Evolutionary conservation across 2,888 invertebrate species (phyloP).

Genomic region (Metalampra italica): DNA sequence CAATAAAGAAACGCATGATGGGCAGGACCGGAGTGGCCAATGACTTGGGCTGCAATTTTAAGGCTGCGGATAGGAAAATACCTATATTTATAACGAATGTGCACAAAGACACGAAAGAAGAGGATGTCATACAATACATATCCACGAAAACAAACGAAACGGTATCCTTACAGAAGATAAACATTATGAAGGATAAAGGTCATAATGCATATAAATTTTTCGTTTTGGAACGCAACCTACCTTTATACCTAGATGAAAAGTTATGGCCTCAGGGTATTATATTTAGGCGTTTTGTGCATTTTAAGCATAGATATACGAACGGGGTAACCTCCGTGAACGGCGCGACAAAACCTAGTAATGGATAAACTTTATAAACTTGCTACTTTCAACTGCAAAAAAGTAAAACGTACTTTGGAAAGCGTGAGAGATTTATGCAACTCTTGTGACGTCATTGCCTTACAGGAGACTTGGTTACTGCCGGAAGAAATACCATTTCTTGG

Average conservation of each 20-base stretch:
- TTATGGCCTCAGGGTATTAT: not conserved
- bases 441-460: not conserved
- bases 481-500: not conserved
- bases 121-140: not conserved
- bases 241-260: too few species aligned
- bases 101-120: not conserved
- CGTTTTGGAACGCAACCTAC: not conserved
- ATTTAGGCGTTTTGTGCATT: not conserved
- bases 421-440: not conserved
- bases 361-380: not conserved
- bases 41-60: not conserved
- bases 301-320: not conserved
- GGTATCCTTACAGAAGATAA: not conserved
- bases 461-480: not conserved
- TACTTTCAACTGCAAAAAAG: too few species aligned
- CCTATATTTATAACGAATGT: constrained; percentile 1
- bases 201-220: not conserved
- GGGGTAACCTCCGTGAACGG: not conserved
- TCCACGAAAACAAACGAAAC: not conserved
- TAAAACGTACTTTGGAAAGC: not conserved
- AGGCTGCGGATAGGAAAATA: not conserved
- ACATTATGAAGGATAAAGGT: not conserved
- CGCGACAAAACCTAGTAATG: not conserved
- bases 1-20: too few species aligned
- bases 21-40: too few species aligned